Base-by-base conservation (phyloP, 1,140 invertebrate genomes). In the Arion vulgaris region DNA sequence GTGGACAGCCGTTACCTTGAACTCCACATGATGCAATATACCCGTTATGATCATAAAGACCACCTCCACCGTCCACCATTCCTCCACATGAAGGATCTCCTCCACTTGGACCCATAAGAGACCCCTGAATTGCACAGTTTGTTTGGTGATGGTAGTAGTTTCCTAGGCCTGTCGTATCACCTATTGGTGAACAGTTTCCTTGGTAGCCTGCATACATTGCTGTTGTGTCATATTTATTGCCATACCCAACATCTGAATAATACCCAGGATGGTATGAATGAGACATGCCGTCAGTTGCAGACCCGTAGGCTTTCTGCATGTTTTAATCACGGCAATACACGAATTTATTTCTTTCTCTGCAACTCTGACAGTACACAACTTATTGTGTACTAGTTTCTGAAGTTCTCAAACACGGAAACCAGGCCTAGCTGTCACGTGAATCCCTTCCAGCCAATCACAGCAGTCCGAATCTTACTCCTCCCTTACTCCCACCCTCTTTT, bases 61-160 rank as follows among this genome's bases (percentile, higher is more conserved):
- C 69, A 66, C 68, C 82, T 45, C 51, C 82, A 32, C 51, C 82
- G 45, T 45, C 76, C 38, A 73, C 69, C 39, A 51, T 72, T n/a
- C 80, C 62, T 71, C 76, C 45, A 73, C 83, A 73, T 74, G 84
- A 68, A 81, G 83, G 82, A 53, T 80, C 78, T 0, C 78, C 74
- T 36, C 41, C 49, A 23, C 45, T 38, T 28, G 41, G n/a, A 2
- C 74, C 78, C 78, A 80, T 69, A 23, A 57, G 28, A 66, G 62
- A 17, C 38, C 68, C 68, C 32, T 80, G 78, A 51, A 80, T 69
- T 34, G 78, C 78, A 51, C 78, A 80, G 68, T 66, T 80, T 36
- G 62, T 32, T 49, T 80, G 78, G 28, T 80, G 78, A 28, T 80
- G 78, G 26, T 80, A 80, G 78, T 80, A 80, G 51, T 36, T 32